Evolutionary conservation across 2,113 vertebrate genomes (phyloP).

Genomic region (Hippocampus guttulatus): DNA sequence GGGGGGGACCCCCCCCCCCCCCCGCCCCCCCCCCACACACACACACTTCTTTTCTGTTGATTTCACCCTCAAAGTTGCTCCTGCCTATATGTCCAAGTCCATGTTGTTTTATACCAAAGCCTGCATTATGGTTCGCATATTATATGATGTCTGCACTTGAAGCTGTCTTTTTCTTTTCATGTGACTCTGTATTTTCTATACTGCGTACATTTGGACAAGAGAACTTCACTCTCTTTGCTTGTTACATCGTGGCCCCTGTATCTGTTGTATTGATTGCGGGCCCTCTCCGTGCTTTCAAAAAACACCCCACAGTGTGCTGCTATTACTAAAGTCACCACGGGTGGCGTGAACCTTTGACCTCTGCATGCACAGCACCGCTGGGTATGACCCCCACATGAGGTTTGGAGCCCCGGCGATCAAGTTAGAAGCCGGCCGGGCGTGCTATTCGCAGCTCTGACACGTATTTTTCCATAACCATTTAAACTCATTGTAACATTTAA

Average conservation of each 20-base stretch:
- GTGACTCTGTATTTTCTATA: neutral
- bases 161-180: constrained; percentile 11
- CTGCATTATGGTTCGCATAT: neutral
- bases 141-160: neutral
- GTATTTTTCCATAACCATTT: constrained; percentile 70
- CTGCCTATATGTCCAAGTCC: neutral
- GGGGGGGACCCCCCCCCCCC: too few species aligned
- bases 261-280: constrained; percentile 56
- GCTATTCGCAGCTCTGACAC: constrained; percentile 64
- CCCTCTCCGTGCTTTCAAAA: constrained; percentile 34
- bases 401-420: constrained; percentile 37
- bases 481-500: constrained; percentile 55
- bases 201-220: constrained; percentile 33
- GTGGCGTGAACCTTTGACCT: constrained; percentile 60
- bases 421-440: constrained; percentile 22
- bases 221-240: constrained; percentile 16
- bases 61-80: neutral
- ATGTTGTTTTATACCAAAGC: neutral
- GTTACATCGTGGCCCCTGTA: constrained; percentile 34
- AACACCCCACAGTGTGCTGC: constrained; percentile 53
- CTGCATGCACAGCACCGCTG: constrained; percentile 32
- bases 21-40: too few species aligned
- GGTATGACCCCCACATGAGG: constrained; percentile 52
- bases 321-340: constrained; percentile 53
- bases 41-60: neutral